Conservation (phyloP, 2,113 vertebrate species). For the Dermatemys mawii region DNA sequence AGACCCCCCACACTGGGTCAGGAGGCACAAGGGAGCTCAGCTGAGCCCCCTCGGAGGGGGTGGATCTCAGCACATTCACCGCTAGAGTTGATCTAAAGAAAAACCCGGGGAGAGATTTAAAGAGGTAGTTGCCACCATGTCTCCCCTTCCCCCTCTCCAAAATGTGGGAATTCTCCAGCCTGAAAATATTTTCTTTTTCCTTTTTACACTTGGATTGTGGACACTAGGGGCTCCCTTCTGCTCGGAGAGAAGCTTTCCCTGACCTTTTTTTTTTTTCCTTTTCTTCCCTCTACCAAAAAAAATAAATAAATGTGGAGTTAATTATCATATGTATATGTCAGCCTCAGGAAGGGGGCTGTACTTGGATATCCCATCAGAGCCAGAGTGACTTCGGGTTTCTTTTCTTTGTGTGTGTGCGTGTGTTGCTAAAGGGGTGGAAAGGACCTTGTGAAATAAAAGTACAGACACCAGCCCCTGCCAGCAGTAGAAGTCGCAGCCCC, state of each 20-base stretch:
- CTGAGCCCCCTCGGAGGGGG: neutral
- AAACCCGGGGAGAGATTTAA: neutral
- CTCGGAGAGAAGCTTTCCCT: slow-evolving; percentile 59
- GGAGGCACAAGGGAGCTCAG: neutral
- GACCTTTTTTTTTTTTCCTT: slow-evolving; percentile 48
- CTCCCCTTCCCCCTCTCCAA: neutral
- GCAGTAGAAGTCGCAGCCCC: slow-evolving; percentile 57
- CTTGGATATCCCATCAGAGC: slow-evolving; percentile 78
- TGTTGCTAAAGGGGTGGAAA: slow-evolving; percentile 42
- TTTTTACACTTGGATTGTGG: slow-evolving; percentile 5
- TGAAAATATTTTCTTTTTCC: neutral
- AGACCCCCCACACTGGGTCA: fast-evolving
- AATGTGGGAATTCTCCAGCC: neutral
- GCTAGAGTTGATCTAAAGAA: neutral
- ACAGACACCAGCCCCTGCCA: slow-evolving; percentile 73
- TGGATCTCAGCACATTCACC: neutral
- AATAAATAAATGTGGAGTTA: slow-evolving; percentile 78
- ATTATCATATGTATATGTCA: slow-evolving; percentile 82
- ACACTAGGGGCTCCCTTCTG: slow-evolving; percentile 81
- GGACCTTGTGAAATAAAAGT: slow-evolving; percentile 82
- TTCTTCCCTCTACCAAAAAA: slow-evolving; percentile 64
- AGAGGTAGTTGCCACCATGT: neutral
- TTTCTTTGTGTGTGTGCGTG: slow-evolving; percentile 12
- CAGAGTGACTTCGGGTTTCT: slow-evolving; percentile 50
- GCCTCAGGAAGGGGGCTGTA: slow-evolving; percentile 87